Evolutionary conservation across 2,888 invertebrate genomes (phyloP), one percentile per base, ranked within the genome.

Genomic region (Epinotia ramella): DNA sequence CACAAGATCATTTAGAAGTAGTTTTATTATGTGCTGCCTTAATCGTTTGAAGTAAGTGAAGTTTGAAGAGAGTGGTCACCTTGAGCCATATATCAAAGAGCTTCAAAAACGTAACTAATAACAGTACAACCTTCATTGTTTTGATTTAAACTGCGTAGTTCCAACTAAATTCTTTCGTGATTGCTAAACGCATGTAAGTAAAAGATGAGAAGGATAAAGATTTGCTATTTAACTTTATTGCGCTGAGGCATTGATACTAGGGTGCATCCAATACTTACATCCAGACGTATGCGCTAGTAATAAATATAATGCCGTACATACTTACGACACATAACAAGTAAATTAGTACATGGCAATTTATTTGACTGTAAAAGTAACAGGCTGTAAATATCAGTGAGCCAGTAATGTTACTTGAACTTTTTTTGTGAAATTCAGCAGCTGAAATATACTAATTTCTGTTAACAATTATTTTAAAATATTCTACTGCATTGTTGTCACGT

Each of bases 31-130:
- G 16, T 24, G 13, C 12, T 49, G 11, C 20, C 59, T 56, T 33
- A 53, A 63, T 18, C n/a, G 9, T 69, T 67, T 67, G 44, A 44
- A 67, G 44, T 62, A 28, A 28, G 24, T 28, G 24, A 28, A 28
- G 24, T 28, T 28, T 28, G 24, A 16, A 49, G 72, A 71, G 66
- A 76, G 75, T 72, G 73, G 64, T 73, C 72, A 70, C 76, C 78
- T 74, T 76, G 77, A 59, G 70, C 66, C 73, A 73, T 77, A 72
- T 74, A 70, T 77, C 77, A 78, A 73, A 49, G 64, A 76, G 63
- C 69, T 53, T 72, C 49, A 44, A 70, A 77, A 70, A 70, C 44
- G 16, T 59, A 53, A 4, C 16, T 49, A 73, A 73, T 63, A 63
- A 64, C 66, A 57, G 53, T 66, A 40, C 69, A 60, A 73, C 60